Conservation (phyloP, 2,888 invertebrate species). For the Acronicta psi region DNA sequence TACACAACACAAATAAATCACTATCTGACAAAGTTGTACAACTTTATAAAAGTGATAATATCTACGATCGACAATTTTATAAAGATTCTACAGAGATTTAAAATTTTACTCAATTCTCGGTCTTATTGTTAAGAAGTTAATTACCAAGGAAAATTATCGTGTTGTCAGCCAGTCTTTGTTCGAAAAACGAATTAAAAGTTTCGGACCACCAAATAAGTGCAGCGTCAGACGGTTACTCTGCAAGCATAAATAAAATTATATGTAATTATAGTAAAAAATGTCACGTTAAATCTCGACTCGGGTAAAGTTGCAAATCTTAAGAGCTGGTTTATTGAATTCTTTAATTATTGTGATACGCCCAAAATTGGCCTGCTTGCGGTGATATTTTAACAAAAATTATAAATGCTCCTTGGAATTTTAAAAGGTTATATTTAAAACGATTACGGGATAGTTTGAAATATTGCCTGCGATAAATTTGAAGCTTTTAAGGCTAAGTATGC, state of each 20-base stretch:
- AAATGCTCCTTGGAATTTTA: constrained; percentile 49
- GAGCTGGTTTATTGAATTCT: constrained; percentile 68
- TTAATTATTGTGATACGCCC: constrained; percentile 67
- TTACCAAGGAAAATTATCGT: constrained; percentile 51
- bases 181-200: constrained; percentile 66
- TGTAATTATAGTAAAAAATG: constrained; percentile 66
- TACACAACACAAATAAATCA: constrained; percentile 65
- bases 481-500: background rate
- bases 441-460: constrained; percentile 41
- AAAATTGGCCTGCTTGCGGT: constrained; percentile 60
- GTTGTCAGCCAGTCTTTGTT: constrained; percentile 53
- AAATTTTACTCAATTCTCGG: constrained; percentile 51
- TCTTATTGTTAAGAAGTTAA: constrained; percentile 58
- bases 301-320: constrained; percentile 54
- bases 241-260: constrained; percentile 72
- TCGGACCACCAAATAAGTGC: constrained; percentile 74
- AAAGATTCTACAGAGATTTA: constrained; percentile 32
- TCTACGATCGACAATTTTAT: constrained; percentile 55
- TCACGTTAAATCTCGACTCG: constrained; percentile 40
- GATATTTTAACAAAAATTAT: constrained; percentile 61
- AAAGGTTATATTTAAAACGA: constrained; percentile 53
- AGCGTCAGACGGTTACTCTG: constrained; percentile 62
- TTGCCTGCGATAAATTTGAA: constrained; percentile 12
- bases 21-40: constrained; percentile 66
- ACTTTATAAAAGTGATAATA: constrained; percentile 73